Evolutionary conservation across 2,113 vertebrate species (phyloP), one percentile per base, ranked within the genome.

Genomic region (Kryptolebias marmoratus): DNA sequence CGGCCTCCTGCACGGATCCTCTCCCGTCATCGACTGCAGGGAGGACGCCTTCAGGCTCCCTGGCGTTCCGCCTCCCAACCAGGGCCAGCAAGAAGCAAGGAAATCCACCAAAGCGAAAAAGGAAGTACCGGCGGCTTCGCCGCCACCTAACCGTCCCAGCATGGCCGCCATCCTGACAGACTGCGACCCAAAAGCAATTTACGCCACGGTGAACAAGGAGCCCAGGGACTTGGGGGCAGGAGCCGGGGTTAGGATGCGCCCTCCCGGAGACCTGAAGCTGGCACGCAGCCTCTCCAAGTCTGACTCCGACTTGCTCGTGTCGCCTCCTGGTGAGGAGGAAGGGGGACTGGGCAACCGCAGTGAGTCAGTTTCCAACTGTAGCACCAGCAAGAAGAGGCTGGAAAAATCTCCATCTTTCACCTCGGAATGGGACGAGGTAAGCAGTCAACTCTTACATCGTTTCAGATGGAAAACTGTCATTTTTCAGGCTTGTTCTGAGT

Each of bases 391-490:
- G 91, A 98, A 97, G 91, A 94, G 96, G 79, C 94, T 99, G 22
- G 97, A 98, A 90, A 98, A 98, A 89, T 97, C 96, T 0, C 98
- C 98, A 0, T 99, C 98, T 15, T 99, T 99, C 47, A 95, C 97
- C 47, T 98, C 97, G 0, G 98, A 99, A 80, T 99, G 98, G 98
- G 98, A 99, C 60, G 98, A 99, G 98, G 98, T 99, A 92, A 95
- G 97, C 77, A 55, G 22, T 57, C n/a, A 22, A 15, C 60, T 48
- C 22, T 48, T 44, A 15, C 22, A 42, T 10, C 9, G 4, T 42
- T 42, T 6, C 1, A 6, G 39, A 42, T 10, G 5, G 39, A 42
- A 42, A 42, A 42, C 39, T 10, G 8, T 42, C 5, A 42, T 42
- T 42, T 22, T 42, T 42, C 36, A 42, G 39, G 1, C 39, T 42